Conservation (phyloP, 2,113 vertebrate species). For the Paracanthobrama guichenoti region DNA sequence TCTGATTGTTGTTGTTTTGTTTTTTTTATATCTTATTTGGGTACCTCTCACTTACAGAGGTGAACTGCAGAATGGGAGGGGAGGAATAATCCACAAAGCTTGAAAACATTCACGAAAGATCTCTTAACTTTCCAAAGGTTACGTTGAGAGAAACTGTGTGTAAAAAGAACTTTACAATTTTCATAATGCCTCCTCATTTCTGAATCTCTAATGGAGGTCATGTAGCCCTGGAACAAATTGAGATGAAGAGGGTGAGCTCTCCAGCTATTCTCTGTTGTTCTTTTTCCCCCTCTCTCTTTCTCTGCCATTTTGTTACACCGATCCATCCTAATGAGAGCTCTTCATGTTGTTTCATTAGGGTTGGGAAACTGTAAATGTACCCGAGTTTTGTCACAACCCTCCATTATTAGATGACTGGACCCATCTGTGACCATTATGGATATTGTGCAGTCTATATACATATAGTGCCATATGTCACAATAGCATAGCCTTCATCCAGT, state of each 20-base stretch:
- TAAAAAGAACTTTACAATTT: conserved; percentile 48
- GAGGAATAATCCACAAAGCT: conserved; percentile 24
- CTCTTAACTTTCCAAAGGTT: conserved; percentile 45
- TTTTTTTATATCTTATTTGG: conserved; percentile 1
- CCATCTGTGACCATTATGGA: conserved; percentile 9
- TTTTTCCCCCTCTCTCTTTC: conserved; percentile 41
- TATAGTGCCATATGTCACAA: conserved; percentile 10
- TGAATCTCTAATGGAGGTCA: conserved; percentile 56
- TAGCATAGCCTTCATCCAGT: not conserved
- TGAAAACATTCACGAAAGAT: conserved; percentile 36
- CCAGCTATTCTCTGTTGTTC: conserved; percentile 44
- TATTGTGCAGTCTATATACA: not conserved
- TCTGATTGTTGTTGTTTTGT: not conserved
- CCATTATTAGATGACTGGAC: conserved; percentile 10
- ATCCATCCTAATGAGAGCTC: conserved; percentile 58
- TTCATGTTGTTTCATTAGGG: conserved; percentile 62
- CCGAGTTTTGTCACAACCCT: not conserved
- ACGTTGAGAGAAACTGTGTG: conserved; percentile 37
- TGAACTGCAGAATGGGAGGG: conserved; percentile 32
- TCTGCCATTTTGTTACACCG: conserved; percentile 35
- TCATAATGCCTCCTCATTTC: conserved; percentile 55
- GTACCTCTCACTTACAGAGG: not conserved
- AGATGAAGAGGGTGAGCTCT: conserved; percentile 45
- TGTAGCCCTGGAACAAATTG: conserved; percentile 55
- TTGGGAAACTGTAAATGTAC: conserved; percentile 65